Evolutionary conservation across 2,113 vertebrate genomes (phyloP), one percentile per base, ranked within the genome.

Genomic region (Poeciliopsis occidentalis): DNA sequence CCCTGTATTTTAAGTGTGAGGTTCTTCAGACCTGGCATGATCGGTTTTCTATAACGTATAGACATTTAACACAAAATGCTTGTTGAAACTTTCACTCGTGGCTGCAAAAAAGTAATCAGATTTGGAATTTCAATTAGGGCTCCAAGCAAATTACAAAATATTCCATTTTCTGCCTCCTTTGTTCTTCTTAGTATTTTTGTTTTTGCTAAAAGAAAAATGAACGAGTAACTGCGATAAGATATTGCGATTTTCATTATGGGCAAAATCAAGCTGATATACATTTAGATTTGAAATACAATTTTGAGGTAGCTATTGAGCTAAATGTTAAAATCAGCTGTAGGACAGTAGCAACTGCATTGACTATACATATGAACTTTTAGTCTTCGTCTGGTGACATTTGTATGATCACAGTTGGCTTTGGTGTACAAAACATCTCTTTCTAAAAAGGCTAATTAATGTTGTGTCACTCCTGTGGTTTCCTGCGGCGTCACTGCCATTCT

Each of bases 401-500:
- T 44, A 44, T 17, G 15, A 13, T 44, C 41, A 17, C 41, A 44
- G 41, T 1, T 44, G 3, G 4, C 17, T 17, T 17, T 44, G 13
- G 17, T 4, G 13, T 17, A 44, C 41, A 44, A 44, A 44, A 17
- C 41, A 44, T 4, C 41, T 44, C 3, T 44, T 44, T 54, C 1
- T 37, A 12, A 37, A 37, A 37, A 37, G 10, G 34, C 34, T 3
- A 37, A 37, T 37, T 37, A 37, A 57, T 6, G 51, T 3, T 57
- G 17, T 19, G 44, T 47, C 44, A 47, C 44, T 47, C 17, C 17
- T 47, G 51, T 10, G 0, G 22, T 57, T 57, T 57, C 51, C 19
- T 54, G 51, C 8, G 19, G 51, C 8, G 8, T 54, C 51, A 57
- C 24, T n/a, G 51, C 8, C 8, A 71, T 86, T 87, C 88, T 82